Conservation (phyloP, 2,113 vertebrate species). For the Hipposideros armiger region DNA sequence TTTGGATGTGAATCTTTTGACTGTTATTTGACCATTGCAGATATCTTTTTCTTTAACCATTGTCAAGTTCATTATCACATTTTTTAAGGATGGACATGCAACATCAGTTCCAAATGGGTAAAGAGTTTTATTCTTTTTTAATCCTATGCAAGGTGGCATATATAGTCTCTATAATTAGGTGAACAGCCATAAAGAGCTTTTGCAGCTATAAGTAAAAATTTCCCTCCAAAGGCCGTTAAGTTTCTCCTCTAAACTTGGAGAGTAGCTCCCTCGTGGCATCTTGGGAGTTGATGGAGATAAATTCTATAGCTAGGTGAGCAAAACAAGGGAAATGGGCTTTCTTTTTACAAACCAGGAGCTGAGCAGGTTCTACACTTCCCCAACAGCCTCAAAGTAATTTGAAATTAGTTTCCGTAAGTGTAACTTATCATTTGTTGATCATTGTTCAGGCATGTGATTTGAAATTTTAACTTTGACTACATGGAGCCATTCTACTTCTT, state of each 20-base stretch:
- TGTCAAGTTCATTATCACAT: background rate
- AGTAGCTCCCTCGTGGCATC: background rate
- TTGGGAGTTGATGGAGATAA: background rate
- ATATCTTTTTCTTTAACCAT: background rate
- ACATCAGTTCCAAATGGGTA: background rate
- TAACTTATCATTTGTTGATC: background rate
- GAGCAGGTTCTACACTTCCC: background rate
- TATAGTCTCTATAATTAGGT: background rate
- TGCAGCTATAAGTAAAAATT: conserved; percentile 1
- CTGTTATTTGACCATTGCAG: background rate
- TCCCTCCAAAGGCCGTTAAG: background rate
- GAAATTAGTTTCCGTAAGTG: background rate
- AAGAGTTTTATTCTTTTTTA: conserved; percentile 21
- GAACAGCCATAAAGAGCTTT: background rate
- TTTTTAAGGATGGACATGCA: background rate
- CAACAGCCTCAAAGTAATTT: background rate
- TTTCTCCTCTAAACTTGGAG: background rate
- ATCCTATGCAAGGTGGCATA: background rate
- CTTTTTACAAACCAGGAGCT: background rate
- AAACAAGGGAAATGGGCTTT: background rate
- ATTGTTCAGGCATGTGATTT: background rate
- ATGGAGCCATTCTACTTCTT: background rate
- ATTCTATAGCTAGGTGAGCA: background rate
- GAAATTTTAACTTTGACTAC: background rate
- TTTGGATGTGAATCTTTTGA: background rate